Evolutionary conservation across 2,113 vertebrate genomes (phyloP).

Genomic region (Zosterops pallidus): DNA sequence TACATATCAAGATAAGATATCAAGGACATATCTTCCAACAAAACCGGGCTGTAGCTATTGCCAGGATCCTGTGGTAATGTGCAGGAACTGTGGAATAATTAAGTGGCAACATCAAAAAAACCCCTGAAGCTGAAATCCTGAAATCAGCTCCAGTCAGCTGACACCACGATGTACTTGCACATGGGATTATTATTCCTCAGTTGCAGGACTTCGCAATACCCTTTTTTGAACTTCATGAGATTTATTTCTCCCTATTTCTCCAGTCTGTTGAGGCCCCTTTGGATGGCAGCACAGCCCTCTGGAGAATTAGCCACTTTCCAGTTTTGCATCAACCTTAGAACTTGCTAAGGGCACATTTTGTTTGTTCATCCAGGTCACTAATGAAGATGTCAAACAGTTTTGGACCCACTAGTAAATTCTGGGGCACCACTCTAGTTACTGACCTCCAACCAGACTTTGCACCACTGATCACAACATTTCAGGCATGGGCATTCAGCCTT

Average conservation of each 20-base stretch:
- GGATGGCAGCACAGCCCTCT: background rate
- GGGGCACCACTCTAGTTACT: background rate
- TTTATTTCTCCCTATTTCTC: background rate
- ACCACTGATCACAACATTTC: background rate
- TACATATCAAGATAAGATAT: background rate
- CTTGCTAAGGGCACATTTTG: background rate
- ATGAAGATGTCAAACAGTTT: background rate
- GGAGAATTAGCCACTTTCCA: background rate
- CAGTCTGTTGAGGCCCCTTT: background rate
- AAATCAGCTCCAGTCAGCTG: background rate
- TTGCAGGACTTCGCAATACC: background rate
- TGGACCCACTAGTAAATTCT: background rate
- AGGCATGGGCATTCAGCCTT: background rate
- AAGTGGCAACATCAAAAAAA: background rate
- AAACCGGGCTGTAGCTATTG: background rate
- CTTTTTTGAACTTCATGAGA: background rate
- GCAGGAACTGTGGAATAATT: background rate
- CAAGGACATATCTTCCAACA: background rate
- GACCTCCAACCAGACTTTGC: background rate
- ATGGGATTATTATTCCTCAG: background rate
- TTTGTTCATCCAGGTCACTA: fast-evolving
- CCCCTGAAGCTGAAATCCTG: background rate
- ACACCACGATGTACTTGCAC: background rate
- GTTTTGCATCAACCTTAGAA: background rate
- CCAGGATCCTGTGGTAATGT: background rate